These are phyloP conservation scores for Elymnias hypermnestra DNA, from an alignment of 1,140 invertebrate species.

Conservation along the genomic window DNA sequence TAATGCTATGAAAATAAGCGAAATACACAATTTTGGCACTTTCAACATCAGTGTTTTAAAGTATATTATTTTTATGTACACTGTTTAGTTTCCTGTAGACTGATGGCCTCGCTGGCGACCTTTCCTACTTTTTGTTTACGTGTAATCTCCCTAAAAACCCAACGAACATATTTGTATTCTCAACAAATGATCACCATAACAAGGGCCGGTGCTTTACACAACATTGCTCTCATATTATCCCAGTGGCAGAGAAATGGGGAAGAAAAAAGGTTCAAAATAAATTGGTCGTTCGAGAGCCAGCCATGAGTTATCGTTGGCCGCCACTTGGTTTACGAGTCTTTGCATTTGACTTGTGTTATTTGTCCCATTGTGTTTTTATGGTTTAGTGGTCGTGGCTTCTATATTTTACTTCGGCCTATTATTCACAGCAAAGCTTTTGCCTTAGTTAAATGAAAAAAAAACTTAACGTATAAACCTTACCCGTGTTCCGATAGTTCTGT, in stretches of 20 bases:
- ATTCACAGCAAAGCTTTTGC: too few relatives aligned
- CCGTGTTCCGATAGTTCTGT: too few relatives aligned
- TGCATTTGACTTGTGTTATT: constrained; percentile 12
- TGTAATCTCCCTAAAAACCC: background rate
- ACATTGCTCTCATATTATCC: constrained; percentile 20
- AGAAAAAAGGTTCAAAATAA: constrained; percentile 21
- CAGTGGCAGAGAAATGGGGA: constrained; percentile 12
- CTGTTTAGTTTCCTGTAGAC: too few relatives aligned
- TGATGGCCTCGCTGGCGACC: too few relatives aligned
- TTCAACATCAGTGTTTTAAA: too few relatives aligned
- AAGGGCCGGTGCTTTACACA: constrained; percentile 12
- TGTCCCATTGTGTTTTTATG: background rate
- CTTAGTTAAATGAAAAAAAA: too few relatives aligned
- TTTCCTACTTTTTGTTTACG: background rate
- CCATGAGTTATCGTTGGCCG: constrained; percentile 11
- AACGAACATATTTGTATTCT: constrained; percentile 6
- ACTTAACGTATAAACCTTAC: too few relatives aligned
- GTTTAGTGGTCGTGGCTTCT: too few relatives aligned
- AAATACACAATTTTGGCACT: too few relatives aligned
- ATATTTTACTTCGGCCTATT: too few relatives aligned
- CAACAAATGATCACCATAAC: constrained; percentile 19
- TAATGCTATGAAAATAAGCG: too few relatives aligned
- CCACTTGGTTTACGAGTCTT: constrained; percentile 9
- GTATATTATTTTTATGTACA: too few relatives aligned
- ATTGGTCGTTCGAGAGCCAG: constrained; percentile 14